A percentile compares a stretch with the other conserved stretches of the same genome.
Evolutionary conservation across 2,797 vertebrate species (phyloP).

Genomic region (Selene dorsalis): DNA sequence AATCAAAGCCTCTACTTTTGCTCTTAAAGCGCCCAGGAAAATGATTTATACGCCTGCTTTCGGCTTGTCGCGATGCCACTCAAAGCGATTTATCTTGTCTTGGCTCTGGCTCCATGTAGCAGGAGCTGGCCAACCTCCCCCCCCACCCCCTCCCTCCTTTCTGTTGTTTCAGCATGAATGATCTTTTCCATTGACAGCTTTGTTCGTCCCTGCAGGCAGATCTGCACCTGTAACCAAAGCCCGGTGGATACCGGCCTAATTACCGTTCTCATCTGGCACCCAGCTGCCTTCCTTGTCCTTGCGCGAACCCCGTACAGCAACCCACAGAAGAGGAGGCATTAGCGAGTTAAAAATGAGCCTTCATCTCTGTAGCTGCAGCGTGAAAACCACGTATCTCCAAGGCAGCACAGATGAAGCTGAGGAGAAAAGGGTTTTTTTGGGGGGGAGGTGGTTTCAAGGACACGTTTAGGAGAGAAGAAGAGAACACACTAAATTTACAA

Average conservation of each 20-base stretch:
- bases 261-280: slow-evolving; percentile 78
- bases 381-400: slow-evolving; percentile 7
- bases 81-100: slow-evolving; percentile 76
- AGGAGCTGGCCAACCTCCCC: slow-evolving; percentile 42
- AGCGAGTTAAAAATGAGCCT: slow-evolving; percentile 62
- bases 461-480: background rate
- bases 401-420: slow-evolving; percentile 3
- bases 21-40: slow-evolving; percentile 57
- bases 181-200: slow-evolving; percentile 80
- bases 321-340: slow-evolving; percentile 60
- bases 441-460: slow-evolving; percentile 40
- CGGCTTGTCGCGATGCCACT: slow-evolving; percentile 72
- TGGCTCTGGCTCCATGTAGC: slow-evolving; percentile 55
- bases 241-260: slow-evolving; percentile 78
- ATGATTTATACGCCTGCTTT: slow-evolving; percentile 74
- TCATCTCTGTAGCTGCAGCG: slow-evolving; percentile 21
- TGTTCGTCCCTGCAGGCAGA: slow-evolving; percentile 73
- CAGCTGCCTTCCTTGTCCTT: slow-evolving; percentile 74
- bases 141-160: slow-evolving; percentile 38
- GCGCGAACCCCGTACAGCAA: slow-evolving; percentile 68
- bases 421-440: background rate
- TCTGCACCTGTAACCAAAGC: slow-evolving; percentile 81
- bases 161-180: slow-evolving; percentile 78
- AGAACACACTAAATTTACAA: slow-evolving; percentile 23
- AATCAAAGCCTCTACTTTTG: slow-evolving; percentile 60